Base-by-base conservation (phyloP, 2,888 invertebrate species). In the Hoplodrina ambigua region DNA sequence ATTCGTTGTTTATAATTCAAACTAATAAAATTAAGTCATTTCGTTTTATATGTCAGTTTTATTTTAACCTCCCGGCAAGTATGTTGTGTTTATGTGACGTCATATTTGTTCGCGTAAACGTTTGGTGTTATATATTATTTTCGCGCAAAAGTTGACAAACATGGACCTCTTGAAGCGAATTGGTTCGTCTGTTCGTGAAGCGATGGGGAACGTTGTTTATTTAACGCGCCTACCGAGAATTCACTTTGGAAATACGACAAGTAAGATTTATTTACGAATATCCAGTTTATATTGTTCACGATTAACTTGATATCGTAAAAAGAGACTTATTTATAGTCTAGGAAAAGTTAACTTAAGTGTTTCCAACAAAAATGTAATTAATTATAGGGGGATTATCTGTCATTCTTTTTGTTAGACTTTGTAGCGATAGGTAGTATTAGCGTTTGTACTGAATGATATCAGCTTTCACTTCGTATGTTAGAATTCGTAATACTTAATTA, bases 71-170 rank as follows among this genome's bases (percentile, higher is more conserved):
- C 87, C 79, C 78, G 60, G 84, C 85, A 87, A 90, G 87, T 80
- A 92, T 92, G 92, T 85, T 90, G 92, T 86, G 90, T 90, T 78
- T 84, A 65, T 63, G 80, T 69, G 69, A 65, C 65, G 76, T 63
- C 63, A 69, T 68, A 62, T 72, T 69, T 63, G 63, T 75, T 78
- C 77, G 82, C 72, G 72, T 80, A 56, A 79, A 75, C 53, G 70
- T 82, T 73, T 69, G 82, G 82, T 83, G 84, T 77, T 69, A 72
- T 67, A 52, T 82, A 62, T 72, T 74, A 62, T 80, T 75, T 72
- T 71, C 71, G 69, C 78, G 74, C 37, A 78, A 78, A 75, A 87
- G 80, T 84, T 87, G 85, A 88, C 81, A 71, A 81, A 77, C 15
- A 89, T 87, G 87, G 80, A 81, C 67, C 57, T 75, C 66, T 81